Evolutionary conservation across 2,113 vertebrate species (phyloP).

Genomic region (Sphaerodactylus townsendi): DNA sequence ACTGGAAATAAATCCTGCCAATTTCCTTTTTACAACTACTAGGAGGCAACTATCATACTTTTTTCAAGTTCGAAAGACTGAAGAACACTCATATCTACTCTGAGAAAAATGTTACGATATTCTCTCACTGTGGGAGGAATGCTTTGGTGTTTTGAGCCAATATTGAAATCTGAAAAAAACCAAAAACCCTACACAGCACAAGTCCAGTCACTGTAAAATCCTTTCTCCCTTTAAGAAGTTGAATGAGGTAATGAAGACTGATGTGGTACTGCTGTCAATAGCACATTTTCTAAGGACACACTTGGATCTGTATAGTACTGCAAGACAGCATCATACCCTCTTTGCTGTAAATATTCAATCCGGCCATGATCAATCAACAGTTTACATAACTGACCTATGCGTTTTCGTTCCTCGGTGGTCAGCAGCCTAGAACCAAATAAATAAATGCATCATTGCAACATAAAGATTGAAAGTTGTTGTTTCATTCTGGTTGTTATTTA

Average conservation of each 20-base stretch:
- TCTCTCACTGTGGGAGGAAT: conserved; percentile 17
- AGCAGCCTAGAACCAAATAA: conserved; percentile 73
- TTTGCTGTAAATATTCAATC: conserved; percentile 79
- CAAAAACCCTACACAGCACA: not conserved
- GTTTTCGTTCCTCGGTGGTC: conserved; percentile 80
- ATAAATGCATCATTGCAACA: not conserved
- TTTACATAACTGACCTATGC: conserved; percentile 88
- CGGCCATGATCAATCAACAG: conserved; percentile 88
- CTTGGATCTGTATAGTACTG: conserved; percentile 76
- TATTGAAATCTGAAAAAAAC: not conserved
- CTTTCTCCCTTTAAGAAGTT: conserved; percentile 35
- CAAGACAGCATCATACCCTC: conserved; percentile 79
- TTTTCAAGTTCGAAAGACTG: not conserved
- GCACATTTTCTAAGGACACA: conserved; percentile 91
- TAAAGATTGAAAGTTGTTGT: too few relatives aligned
- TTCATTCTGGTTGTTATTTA: too few relatives aligned
- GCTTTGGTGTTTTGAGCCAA: not conserved
- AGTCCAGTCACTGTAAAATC: conserved; percentile 24
- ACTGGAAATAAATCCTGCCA: conserved; percentile 41
- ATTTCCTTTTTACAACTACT: not conserved
- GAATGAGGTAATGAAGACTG: conserved; percentile 39
- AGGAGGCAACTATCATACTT: conserved; percentile 30
- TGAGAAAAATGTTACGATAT: not conserved
- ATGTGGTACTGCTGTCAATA: conserved; percentile 86
- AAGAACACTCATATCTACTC: conserved; percentile 19